These are phyloP conservation scores for Patella pellucida DNA, from an alignment of 2,888 invertebrate species.

Conservation along the genomic window DNA sequence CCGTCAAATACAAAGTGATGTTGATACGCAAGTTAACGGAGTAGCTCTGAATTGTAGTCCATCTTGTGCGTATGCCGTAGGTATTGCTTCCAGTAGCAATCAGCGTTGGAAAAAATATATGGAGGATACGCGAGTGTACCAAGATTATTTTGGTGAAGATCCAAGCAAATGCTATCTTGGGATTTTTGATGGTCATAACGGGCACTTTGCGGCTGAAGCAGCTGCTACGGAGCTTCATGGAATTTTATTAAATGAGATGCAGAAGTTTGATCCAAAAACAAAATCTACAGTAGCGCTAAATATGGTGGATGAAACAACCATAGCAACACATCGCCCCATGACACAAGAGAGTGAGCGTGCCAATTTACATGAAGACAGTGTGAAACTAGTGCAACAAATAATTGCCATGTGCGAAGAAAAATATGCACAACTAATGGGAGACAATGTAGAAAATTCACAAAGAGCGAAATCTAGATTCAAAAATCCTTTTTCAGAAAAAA, in stretches of 20 bases:
- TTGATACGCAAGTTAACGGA: constrained; percentile 54
- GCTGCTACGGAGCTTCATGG: constrained; percentile 65
- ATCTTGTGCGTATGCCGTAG: constrained; percentile 53
- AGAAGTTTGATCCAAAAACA: constrained; percentile 64
- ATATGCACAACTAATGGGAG: constrained; percentile 48
- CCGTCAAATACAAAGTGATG: constrained; percentile 49
- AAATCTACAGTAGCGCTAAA: constrained; percentile 54
- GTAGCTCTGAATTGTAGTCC: constrained; percentile 57
- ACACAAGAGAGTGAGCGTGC: constrained; percentile 51
- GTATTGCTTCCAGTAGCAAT: constrained; percentile 59
- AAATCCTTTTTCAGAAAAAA: constrained; percentile 51
- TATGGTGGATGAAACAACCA: constrained; percentile 43
- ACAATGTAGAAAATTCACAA: constrained; percentile 23
- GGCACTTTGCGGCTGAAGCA: constrained; percentile 63
- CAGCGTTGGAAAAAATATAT: constrained; percentile 64
- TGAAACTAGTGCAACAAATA: constrained; percentile 53
- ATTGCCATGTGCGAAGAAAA: constrained; percentile 61
- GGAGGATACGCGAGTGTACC: constrained; percentile 66
- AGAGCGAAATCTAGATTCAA: constrained; percentile 25
- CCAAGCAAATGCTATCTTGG: constrained; percentile 62
- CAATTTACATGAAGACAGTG: constrained; percentile 52
- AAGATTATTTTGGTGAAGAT: constrained; percentile 67
- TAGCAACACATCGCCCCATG: constrained; percentile 48
- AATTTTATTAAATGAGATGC: constrained; percentile 62
- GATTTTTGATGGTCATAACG: constrained; percentile 68